Conservation (phyloP, 2,113 vertebrate genomes). For the Enhydra lutris region DNA sequence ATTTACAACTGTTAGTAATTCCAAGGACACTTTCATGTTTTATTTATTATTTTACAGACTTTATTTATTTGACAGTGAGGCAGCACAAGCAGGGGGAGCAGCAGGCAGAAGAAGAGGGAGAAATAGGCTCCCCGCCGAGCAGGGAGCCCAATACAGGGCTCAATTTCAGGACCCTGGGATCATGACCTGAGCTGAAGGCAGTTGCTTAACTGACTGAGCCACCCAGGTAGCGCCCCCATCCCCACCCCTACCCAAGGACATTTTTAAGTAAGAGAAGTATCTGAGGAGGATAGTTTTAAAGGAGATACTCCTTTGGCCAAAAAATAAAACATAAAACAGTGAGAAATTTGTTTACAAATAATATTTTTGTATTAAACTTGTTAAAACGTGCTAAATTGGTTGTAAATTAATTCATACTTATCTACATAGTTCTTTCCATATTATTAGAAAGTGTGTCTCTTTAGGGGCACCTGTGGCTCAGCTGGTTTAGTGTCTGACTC, state of each 20-base stretch:
- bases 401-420: background rate
- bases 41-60: background rate
- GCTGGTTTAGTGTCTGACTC: no score
- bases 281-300: background rate
- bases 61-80: background rate
- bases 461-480: background rate
- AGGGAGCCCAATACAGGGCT: background rate
- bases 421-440: background rate
- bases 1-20: background rate
- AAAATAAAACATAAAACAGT: background rate
- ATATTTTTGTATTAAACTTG: background rate
- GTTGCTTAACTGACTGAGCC: background rate
- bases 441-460: background rate
- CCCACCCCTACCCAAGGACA: background rate
- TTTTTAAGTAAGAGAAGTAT: background rate
- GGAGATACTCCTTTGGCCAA: background rate
- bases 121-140: background rate
- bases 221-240: background rate
- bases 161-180: background rate
- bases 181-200: background rate
- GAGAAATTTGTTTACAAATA: background rate
- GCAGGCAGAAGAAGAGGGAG: background rate
- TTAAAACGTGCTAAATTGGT: background rate
- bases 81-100: background rate
- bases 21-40: background rate